phyloP scores from a whole-genome alignment of 1,140 invertebrate genomes.

The Trachymyrmex septentrionalis region DNA sequence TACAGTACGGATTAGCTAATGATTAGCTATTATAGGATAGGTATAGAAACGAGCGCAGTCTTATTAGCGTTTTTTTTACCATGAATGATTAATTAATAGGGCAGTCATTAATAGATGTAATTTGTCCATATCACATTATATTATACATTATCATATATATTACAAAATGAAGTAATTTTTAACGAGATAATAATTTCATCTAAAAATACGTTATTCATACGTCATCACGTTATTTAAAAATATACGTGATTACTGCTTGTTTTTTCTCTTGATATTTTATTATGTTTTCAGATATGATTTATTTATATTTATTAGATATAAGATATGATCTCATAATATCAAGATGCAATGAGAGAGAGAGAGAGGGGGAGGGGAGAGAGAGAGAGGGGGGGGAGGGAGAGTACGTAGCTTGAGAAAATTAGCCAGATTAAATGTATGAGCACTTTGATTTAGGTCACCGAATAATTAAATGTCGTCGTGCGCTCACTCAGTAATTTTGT shows the following conservation, averaged over 20 bases:
- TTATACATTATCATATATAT: neutral
- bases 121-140: neutral
- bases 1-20: conserved; percentile 59
- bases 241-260: neutral
- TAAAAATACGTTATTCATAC: neutral
- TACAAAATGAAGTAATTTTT: neutral
- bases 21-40: conserved; percentile 53
- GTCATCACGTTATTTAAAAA: neutral
- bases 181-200: conserved; percentile 11
- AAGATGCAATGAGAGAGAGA: neutral
- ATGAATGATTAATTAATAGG: conserved; percentile 31
- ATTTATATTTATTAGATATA: neutral
- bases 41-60: conserved; percentile 33
- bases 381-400: neutral
- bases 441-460: conserved; percentile 52
- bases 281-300: neutral
- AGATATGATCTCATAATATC: neutral
- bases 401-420: conserved; percentile 42
- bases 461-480: conserved; percentile 56
- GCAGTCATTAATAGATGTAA: neutral
- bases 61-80: conserved; percentile 38
- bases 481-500: conserved; percentile 57
- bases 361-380: neutral
- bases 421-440: conserved; percentile 46
- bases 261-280: neutral